Base-by-base conservation (phyloP, 2,797 vertebrate genomes). In the Gambusia yucatana region DNA sequence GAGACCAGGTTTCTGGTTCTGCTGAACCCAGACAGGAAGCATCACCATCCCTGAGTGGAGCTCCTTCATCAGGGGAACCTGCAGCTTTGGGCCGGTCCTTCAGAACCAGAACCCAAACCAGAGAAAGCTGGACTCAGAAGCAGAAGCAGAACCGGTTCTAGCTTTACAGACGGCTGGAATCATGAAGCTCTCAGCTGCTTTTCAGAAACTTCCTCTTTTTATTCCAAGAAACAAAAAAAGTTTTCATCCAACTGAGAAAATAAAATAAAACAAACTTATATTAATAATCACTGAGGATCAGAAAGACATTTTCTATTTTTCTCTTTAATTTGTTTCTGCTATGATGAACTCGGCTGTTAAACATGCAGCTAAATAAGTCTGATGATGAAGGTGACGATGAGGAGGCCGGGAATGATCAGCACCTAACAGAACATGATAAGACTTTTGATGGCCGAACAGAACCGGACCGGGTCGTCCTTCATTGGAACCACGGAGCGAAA, bases 321-420 rank as follows among this genome's bases (percentile, higher is more conserved):
- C 77, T 75, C 39, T 22, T 85, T 87, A 85, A 86, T 93, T 91
- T 52, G 57, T 67, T 84, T 94, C 90, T 93, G 95, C 91, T 94
- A 94, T 92, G 91, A 94, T 95, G 93, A 95, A 93, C 94, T 94
- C 91, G 91, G 93, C 94, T 90, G 87, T 95, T 96, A 95, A 94
- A 96, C 96, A 96, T 96, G 96, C 96, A 96, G 93, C 95, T 96
- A 96, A 95, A 95, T 95, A 96, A 96, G 95, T 95, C 94, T 87
- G 44, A 95, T 93, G 93, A 94, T 92, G 93, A 92, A 83, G 89
- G 80, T 61, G 87, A 91, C 90, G 80, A 55, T 52, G 70, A 81
- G 41, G 17, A 65, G 63, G 52, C 65, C 0, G 59, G 36, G 33
- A 72, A 39, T 65, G 72, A 71, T 57, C 52, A 28, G 16, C 65